Evolutionary conservation across 2,797 vertebrate genomes (phyloP).

Genomic region (Neosilurus mollespiculum): DNA sequence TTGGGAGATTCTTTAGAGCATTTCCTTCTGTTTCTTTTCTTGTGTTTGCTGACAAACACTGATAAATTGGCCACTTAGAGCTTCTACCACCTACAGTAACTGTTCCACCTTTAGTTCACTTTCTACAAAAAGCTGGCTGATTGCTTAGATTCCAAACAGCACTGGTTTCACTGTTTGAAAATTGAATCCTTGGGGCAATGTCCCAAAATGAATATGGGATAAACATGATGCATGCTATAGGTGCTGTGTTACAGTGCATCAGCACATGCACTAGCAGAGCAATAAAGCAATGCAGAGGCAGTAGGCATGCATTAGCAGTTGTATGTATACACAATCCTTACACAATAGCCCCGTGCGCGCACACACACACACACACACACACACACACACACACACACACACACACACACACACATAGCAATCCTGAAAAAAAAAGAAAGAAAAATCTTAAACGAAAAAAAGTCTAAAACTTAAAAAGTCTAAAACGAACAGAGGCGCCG

Average conservation of each 20-base stretch:
- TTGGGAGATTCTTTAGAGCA: slow-evolving; percentile 31
- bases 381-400: no score
- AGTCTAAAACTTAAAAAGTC: no score
- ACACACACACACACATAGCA: no score
- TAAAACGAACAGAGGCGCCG: no score
- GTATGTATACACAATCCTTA: no score
- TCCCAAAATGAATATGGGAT: neutral
- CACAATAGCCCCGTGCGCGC: no score
- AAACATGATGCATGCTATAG: neutral
- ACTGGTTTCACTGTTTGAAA: slow-evolving; percentile 30
- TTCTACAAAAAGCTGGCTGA: slow-evolving; percentile 17
- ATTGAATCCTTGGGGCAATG: slow-evolving; percentile 15
- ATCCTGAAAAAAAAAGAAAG: no score
- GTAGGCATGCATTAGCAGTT: neutral
- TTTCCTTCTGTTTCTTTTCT: slow-evolving; percentile 53
- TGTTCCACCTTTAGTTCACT: slow-evolving; percentile 51
- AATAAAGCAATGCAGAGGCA: neutral
- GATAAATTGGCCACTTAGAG: slow-evolving; percentile 82
- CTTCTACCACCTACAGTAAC: slow-evolving; percentile 71
- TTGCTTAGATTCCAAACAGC: slow-evolving; percentile 19
- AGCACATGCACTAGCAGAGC: neutral
- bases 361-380: no score
- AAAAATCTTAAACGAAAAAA: no score
- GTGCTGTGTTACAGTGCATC: neutral
- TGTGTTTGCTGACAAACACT: slow-evolving; percentile 72